phyloP scores from a whole-genome alignment of 2,888 invertebrate genomes.

The Drosophila planitibia region DNA sequence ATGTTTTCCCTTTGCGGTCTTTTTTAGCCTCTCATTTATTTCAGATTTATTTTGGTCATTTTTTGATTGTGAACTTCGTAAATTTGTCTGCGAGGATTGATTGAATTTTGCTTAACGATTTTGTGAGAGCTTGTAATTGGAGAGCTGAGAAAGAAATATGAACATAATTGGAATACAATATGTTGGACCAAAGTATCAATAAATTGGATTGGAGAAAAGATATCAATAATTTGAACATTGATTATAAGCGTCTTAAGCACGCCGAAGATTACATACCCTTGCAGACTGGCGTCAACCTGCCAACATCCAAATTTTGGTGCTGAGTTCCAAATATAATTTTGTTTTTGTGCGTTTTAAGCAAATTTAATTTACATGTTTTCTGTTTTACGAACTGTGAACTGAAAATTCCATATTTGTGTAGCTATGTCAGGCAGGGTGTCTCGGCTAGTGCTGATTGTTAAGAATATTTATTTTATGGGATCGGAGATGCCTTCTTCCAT shows the following conservation, averaged over 20 bases:
- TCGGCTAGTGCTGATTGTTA: neutral
- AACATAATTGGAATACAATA: neutral
- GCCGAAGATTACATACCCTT: neutral
- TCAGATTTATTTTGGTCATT: slow-evolving; percentile 16
- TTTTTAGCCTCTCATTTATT: slow-evolving; percentile 22
- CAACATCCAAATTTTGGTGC: neutral
- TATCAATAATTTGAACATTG: neutral
- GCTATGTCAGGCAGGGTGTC: neutral
- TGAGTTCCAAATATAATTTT: neutral
- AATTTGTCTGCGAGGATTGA: slow-evolving; percentile 12
- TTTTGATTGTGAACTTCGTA: slow-evolving; percentile 21
- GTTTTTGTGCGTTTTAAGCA: neutral
- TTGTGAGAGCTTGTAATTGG: slow-evolving; percentile 9
- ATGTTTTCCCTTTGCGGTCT: slow-evolving; percentile 11
- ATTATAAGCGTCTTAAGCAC: neutral
- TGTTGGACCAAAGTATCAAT: neutral
- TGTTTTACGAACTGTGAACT: neutral
- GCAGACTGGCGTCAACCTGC: neutral
- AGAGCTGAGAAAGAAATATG: neutral
- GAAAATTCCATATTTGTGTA: neutral
- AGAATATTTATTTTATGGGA: neutral
- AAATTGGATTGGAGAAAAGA: slow-evolving; percentile 1
- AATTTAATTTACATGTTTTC: neutral
- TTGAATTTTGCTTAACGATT: slow-evolving; percentile 13
- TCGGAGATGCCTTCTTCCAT: neutral